Percentiles rank a stretch among this genome's conserved stretches.
phyloP scores from a whole-genome alignment of 2,113 vertebrate genomes.

The Pseudopodoces humilis region DNA sequence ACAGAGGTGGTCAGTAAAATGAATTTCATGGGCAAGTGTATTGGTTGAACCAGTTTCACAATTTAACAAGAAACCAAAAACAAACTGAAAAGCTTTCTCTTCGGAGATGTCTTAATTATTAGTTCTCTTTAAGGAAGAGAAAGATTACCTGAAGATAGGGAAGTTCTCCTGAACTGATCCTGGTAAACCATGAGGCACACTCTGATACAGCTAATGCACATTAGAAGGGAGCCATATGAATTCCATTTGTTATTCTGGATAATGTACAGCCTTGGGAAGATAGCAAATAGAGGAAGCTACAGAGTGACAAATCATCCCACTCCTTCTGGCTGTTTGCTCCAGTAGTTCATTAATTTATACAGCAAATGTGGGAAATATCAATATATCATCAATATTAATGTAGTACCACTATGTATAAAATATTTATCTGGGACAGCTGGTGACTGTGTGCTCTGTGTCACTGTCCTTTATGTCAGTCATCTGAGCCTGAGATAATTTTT shows the following conservation, averaged over 20 bases:
- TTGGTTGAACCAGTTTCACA: background rate
- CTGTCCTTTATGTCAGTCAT: background rate
- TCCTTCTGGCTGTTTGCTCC: slow-evolving; percentile 45
- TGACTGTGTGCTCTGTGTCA: background rate
- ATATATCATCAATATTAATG: slow-evolving; percentile 64
- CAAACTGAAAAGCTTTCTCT: background rate
- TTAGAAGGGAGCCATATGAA: slow-evolving; percentile 26
- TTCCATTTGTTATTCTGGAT: slow-evolving; percentile 60
- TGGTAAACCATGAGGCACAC: background rate
- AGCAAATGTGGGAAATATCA: slow-evolving; percentile 59
- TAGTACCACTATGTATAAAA: background rate
- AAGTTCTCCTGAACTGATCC: slow-evolving; percentile 27
- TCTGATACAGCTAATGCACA: slow-evolving; percentile 29
- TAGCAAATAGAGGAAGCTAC: slow-evolving; percentile 15
- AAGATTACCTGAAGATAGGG: background rate
- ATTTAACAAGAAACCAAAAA: background rate
- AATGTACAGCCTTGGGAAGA: slow-evolving; percentile 48
- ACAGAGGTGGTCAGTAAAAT: background rate
- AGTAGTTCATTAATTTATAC: slow-evolving; percentile 54
- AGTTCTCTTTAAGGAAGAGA: background rate
- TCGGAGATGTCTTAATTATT: background rate
- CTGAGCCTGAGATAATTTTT: background rate
- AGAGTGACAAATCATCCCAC: slow-evolving; percentile 55
- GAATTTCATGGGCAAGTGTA: background rate
- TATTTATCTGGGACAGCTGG: slow-evolving; percentile 22